These are phyloP conservation scores for Drymonia ruficornis DNA, from an alignment of 2,888 invertebrate genomes.

Conservation along the genomic window DNA sequence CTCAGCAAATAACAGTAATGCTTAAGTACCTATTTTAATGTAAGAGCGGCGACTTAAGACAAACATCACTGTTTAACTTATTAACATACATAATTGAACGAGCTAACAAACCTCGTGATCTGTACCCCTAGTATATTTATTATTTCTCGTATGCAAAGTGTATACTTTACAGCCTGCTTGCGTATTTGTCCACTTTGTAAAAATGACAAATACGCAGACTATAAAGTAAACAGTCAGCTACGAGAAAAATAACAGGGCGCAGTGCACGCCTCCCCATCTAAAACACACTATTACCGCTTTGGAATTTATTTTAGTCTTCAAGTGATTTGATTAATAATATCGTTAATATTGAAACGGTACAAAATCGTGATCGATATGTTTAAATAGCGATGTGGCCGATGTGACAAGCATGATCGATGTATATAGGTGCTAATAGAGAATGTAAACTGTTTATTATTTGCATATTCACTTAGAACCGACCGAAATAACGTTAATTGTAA, in stretches of 20 bases:
- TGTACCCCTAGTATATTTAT: too few species aligned
- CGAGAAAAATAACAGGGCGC: too few species aligned
- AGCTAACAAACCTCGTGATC: constrained; percentile 3
- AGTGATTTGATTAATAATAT: neutral
- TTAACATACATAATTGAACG: constrained; percentile 1
- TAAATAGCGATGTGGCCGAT: too few species aligned
- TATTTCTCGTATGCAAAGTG: too few species aligned
- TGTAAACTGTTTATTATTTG: constrained; percentile 8
- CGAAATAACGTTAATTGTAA: neutral
- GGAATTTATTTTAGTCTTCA: neutral
- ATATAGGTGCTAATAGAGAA: neutral
- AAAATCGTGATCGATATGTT: too few species aligned
- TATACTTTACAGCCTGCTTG: too few species aligned
- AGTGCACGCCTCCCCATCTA: too few species aligned
- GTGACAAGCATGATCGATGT: neutral
- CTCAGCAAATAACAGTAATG: neutral
- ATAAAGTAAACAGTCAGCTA: too few species aligned
- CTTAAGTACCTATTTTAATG: neutral
- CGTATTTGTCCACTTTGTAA: too few species aligned
- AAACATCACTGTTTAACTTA: neutral
- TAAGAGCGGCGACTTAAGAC: neutral
- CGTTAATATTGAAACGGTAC: too few species aligned
- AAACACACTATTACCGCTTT: too few species aligned
- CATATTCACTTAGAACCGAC: neutral
- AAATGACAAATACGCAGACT: too few species aligned